phyloP scores from a whole-genome alignment of 2,888 invertebrate species.

The Frankliniella intonsa region DNA sequence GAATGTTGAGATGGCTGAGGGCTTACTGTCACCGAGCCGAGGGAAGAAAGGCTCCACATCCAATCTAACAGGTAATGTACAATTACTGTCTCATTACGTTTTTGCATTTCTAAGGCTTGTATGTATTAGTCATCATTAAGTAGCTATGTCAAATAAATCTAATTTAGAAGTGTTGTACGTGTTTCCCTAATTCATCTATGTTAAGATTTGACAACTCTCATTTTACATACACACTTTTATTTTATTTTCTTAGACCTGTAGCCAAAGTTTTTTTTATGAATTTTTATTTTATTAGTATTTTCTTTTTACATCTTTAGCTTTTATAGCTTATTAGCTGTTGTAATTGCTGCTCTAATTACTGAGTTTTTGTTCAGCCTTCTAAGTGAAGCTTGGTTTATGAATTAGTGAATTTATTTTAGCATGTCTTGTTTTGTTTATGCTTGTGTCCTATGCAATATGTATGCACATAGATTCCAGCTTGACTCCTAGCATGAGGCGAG shows the following conservation, averaged over 20 bases:
- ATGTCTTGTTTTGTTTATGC: constrained; percentile 35
- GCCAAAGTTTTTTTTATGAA: background rate
- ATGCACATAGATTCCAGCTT: constrained; percentile 36
- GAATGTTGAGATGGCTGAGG: constrained; percentile 71
- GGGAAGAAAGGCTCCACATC: constrained; percentile 77
- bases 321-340: background rate
- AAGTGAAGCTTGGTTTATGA: no score
- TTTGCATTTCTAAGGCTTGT: no score
- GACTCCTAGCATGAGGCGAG: constrained; percentile 61
- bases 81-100: background rate
- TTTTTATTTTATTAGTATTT: background rate
- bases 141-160: constrained; percentile 3
- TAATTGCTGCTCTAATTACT: no score
- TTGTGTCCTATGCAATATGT: constrained; percentile 37
- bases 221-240: constrained; percentile 34
- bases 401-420: no score
- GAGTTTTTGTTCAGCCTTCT: no score
- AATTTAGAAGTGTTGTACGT: constrained; percentile 31
- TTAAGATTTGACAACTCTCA: constrained; percentile 34
- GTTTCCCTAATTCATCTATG: constrained; percentile 32
- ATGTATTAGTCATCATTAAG: no score
- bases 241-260: constrained; percentile 31
- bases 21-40: constrained; percentile 64
- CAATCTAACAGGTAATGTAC: constrained; percentile 68
- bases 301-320: background rate